Evolutionary conservation across 1,140 invertebrate species (phyloP), one percentile per base, ranked within the genome.

Genomic region (Papilio polyxenes): DNA sequence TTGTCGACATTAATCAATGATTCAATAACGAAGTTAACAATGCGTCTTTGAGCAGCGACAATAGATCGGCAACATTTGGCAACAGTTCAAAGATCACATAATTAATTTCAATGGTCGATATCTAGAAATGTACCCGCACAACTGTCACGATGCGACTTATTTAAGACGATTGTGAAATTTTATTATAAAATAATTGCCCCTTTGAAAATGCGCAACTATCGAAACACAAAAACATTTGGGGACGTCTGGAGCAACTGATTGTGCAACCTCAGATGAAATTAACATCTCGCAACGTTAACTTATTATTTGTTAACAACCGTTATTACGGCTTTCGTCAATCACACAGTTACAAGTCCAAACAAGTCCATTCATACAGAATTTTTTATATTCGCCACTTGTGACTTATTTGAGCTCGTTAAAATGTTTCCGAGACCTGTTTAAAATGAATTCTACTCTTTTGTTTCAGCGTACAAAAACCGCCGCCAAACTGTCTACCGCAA

Each of bases 401-500:
- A 75, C 44, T 77, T 77, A 77, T 77, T 51, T 76, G 1, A 77
- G 51, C 49, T 77, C 20, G 20, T 77, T 56, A 53, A 77, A 77
- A 77, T 56, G 49, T 77, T 77, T 31, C 13, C 11, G 23, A 77
- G 10, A 56, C n/a, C 74, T 48, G 49, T 81, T 75, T 81, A 51
- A 81, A 85, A 84, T 56, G 59, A 80, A 77, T n/a, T 83, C 78
- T 80, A 84, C 80, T 85, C 80, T 86, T 87, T 91, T 90, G 83
- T 92, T 93, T 59, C 91, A 94, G 93, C 88, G 90, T 93, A 87
- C 82, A 81, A 89, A 88, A 86, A 89, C 88, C 92, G 92, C 92
- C 92, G 93, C 92, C 93, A 94, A 94, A 90, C 93, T 94, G 93
- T 92, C 93, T 94, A 94, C 92, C 92, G 92, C 93, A 91, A 93